Evolutionary conservation across 2,888 invertebrate species (phyloP), one percentile per base, ranked within the genome.

Genomic region (Platypus cylindrus): DNA sequence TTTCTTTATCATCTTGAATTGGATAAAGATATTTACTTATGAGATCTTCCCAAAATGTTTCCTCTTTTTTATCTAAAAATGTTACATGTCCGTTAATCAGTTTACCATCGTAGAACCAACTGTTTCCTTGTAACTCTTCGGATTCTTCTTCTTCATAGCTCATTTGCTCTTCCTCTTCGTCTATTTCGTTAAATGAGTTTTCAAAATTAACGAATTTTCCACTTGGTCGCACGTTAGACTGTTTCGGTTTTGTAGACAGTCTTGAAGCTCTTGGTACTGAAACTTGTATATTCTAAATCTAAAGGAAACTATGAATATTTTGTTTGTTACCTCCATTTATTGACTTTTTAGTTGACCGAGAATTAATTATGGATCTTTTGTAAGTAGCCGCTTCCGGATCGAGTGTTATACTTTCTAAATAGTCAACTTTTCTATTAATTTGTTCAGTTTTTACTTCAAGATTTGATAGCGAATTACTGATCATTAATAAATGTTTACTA

Each of bases 11-110:
- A 36, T 73, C 68, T 43, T 75, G 75, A 31, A 84, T 66, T 0
- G 87, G 86, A 48, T 73, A 66, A 13, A 89, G 64, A 58, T 89
- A 85, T 51, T 75, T 75, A 28, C 71, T 71, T 33, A 89, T 75
- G 32, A 89, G 60, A 32, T 78, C 75, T 35, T 69, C 69, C 85
- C 86, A 90, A 61, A 90, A 90, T 13, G 62, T 61, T 30, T 70
- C 70, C 57, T 90, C 87, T 25, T 68, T 62, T 9, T 70, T 66
- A 0, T 70, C 61, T 24, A 89, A 60, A 48, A 71, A 74, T 23
- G 75, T 74, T 2, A 78, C 67, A 30, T 75, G 71, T 1, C 80
- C 79, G 40, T 72, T 67, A 5, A 42, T 38, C 8, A 86, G 56
- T 16, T 69, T 66, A 14, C 71, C 67, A 48, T 82, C 79, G 45